Base-by-base conservation (phyloP, 2,888 invertebrate species). In the Caenorhabditis sp. region DNA sequence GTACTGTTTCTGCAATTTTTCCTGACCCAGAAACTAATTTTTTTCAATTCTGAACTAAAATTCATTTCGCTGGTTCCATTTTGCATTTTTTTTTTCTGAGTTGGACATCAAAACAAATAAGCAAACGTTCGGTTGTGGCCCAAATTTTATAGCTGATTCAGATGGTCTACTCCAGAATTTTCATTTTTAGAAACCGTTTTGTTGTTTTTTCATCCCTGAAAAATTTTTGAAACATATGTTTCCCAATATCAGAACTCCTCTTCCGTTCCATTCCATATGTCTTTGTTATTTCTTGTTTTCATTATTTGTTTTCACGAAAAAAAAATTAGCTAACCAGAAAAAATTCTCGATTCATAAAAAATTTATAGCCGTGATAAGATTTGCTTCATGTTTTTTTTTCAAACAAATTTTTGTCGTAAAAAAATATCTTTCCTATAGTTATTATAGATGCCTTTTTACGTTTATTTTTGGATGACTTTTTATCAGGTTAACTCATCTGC, bases 401-500 rank as follows among this genome's bases (percentile, higher is more conserved):
- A 43, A 43, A 43, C 14, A 43, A 17, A 43, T 43, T 43, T 43
- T 43, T 43, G 4, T 4, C 10, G 31, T 10, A 31, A 10, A 31
- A 31, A 43, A 43, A 43, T 43, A 43, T 10, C 7, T 10, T 36
- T 36, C 36, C 10, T 36, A 5, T n/a, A n/a, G n/a, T n/a, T n/a
- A n/a, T n/a, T n/a, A n/a, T n/a, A n/a, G n/a, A n/a, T n/a, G n/a
- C n/a, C n/a, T n/a, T n/a, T n/a, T n/a, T 31, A 31, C 31, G 31
- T 10, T 7, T 31, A 31, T 49, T 49, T 20, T 49, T 49, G 4
- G n/a, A n/a, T 26, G 59, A 26, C 57, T 58, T 63, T 70, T 70
- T 70, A 70, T 70, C 70, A 70, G 66, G 63, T 67, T 70, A 70
- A 70, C 70, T 70, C 66, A 70, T 70, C 70, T 43, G 43, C 43